Percentiles rank a stretch among this genome's conserved stretches.
Conservation (phyloP, 2,113 vertebrate species). For the Lonchura striata region DNA sequence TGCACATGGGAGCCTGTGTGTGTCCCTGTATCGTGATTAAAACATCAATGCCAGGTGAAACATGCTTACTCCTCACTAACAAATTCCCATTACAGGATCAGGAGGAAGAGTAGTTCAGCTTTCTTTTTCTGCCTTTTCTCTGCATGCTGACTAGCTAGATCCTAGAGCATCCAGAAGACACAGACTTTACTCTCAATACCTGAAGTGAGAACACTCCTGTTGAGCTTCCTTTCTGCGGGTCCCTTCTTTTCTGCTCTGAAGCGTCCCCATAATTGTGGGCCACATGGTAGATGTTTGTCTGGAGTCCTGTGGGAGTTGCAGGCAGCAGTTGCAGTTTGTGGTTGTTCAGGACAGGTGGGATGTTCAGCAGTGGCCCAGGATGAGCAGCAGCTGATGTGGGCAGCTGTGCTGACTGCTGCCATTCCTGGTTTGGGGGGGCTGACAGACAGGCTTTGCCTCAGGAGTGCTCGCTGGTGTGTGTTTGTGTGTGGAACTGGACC, state of each 20-base stretch:
- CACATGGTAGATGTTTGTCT: neutral
- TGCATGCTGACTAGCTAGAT: neutral
- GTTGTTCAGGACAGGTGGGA: neutral
- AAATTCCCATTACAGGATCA: neutral
- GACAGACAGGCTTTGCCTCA: neutral
- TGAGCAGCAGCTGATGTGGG: neutral
- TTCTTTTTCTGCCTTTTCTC: neutral
- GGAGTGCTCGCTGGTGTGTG: fast-evolving
- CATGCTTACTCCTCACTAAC: neutral
- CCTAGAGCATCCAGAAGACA: fast-evolving
- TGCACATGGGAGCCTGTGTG: neutral
- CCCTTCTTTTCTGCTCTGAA: neutral
- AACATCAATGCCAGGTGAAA: neutral
- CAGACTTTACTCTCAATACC: neutral
- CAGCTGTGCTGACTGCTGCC: neutral
- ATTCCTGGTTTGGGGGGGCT: neutral
- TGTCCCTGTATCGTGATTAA: fast-evolving
- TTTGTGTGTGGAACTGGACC: neutral
- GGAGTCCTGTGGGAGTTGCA: neutral
- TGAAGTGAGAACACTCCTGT: neutral
- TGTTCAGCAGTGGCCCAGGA: neutral
- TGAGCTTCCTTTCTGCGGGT: neutral
- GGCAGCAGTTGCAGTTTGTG: neutral
- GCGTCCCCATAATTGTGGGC: neutral
- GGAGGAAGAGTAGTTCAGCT: neutral